Conservation (phyloP, 2,888 invertebrate species). For the Cremastinae sp. region DNA sequence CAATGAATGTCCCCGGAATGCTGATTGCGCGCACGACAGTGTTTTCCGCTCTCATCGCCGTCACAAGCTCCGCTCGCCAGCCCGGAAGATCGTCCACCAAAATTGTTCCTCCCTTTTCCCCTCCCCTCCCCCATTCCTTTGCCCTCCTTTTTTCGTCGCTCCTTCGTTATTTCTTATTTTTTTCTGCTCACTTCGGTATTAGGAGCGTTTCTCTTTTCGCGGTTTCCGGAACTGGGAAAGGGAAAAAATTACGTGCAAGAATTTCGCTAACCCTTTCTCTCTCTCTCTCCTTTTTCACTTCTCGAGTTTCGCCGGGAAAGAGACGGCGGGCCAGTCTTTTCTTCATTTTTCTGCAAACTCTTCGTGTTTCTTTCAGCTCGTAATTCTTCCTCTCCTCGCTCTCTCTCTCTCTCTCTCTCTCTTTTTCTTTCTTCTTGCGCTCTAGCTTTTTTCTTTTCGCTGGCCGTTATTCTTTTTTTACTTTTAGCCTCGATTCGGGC, state of each 20-base stretch:
- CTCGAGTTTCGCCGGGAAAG: conserved; percentile 1
- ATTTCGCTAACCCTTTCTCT: conserved; percentile 18
- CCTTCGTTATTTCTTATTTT: conserved; percentile 14
- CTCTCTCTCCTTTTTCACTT: conserved; percentile 36
- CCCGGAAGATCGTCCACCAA: conserved; percentile 43
- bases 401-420: conserved; percentile 19
- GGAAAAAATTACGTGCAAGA: conserved; percentile 47
- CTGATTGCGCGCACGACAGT: conserved; percentile 46
- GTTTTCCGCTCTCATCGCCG: background rate
- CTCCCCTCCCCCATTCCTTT: background rate
- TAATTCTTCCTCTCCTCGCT: conserved; percentile 13
- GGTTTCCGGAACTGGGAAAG: conserved; percentile 33
- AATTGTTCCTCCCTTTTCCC: conserved; percentile 19
- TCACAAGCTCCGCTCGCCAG: conserved; percentile 20
- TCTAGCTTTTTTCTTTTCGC: too few species aligned
- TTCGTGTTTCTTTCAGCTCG: conserved; percentile 33
- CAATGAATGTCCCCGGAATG: conserved; percentile 42
- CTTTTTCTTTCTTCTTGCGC: conserved; percentile 14
- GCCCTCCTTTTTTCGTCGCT: background rate
- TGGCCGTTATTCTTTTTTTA: background rate
- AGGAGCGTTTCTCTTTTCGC: conserved; percentile 27
- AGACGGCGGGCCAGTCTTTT: conserved; percentile 4
- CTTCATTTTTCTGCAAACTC: conserved; percentile 23
- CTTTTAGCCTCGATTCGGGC: conserved; percentile 29
- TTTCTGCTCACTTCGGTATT: conserved; percentile 13